A percentile compares a stretch with the other conserved stretches of the same genome.
Evolutionary conservation across 2,797 vertebrate species (phyloP).

Genomic region (Cynodonichthys magdalenae): DNA sequence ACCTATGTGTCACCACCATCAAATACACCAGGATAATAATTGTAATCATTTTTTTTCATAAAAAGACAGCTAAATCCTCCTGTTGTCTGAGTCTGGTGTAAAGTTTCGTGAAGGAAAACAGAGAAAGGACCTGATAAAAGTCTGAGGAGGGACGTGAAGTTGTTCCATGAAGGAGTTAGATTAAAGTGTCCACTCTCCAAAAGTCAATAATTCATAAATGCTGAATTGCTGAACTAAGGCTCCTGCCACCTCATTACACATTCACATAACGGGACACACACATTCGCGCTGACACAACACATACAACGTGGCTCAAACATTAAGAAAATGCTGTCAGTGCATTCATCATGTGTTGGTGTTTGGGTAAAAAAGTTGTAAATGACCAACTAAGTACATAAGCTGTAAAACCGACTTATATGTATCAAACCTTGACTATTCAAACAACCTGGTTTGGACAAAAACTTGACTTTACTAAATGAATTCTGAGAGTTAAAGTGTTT

Average conservation of each 20-base stretch:
- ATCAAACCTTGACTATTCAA: no score
- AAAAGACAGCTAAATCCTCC: constrained; percentile 1
- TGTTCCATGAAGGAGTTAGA: constrained; percentile 74
- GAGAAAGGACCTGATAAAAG: constrained; percentile 27
- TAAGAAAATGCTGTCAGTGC: constrained; percentile 34
- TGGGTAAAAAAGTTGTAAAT: constrained; percentile 54
- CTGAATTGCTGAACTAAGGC: constrained; percentile 74
- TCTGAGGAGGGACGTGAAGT: constrained; percentile 32
- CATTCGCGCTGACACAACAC: constrained; percentile 64
- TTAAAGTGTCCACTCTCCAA: constrained; percentile 72
- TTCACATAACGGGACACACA: constrained; percentile 68
- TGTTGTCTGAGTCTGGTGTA: constrained; percentile 41
- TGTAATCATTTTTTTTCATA: neutral
- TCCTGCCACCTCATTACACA: constrained; percentile 77
- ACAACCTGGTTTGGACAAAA: constrained; percentile 40
- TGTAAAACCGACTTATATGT: constrained; percentile 48
- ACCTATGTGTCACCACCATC: neutral
- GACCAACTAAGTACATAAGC: constrained; percentile 48
- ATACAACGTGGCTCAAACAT: constrained; percentile 59
- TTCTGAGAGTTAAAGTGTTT: neutral
- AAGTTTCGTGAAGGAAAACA: constrained; percentile 22
- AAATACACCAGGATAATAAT: neutral
- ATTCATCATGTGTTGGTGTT: constrained; percentile 36
- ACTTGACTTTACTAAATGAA: neutral
- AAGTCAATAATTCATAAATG: constrained; percentile 80